These are phyloP conservation scores for Apostichopus californicus DNA, from an alignment of 35 echinoderm and acorn worm genomes.

Conservation along the genomic window DNA sequence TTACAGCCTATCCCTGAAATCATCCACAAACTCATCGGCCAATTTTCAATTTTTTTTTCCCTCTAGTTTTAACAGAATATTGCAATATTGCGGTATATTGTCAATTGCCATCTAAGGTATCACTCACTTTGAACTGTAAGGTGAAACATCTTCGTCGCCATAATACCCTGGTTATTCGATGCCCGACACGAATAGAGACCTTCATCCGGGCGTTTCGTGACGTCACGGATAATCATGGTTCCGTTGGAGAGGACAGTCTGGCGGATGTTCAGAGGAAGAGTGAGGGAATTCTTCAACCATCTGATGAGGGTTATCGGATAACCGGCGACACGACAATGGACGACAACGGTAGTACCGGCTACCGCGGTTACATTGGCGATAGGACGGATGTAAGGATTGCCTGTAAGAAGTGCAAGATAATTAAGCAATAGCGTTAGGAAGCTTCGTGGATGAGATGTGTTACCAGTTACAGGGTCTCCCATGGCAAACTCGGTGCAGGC, in stretches of 20 bases:
- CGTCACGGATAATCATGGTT: slow-evolving; percentile 73
- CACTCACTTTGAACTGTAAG: slow-evolving; percentile 73
- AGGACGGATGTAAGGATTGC: slow-evolving; percentile 78
- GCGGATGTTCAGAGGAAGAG: slow-evolving; percentile 70
- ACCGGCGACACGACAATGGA: slow-evolving; percentile 87
- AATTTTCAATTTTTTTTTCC: too few relatives aligned
- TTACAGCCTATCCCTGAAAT: too few relatives aligned
- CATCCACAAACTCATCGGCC: too few relatives aligned
- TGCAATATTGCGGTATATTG: too few relatives aligned
- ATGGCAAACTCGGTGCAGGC: too few relatives aligned
- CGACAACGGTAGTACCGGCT: slow-evolving; percentile 54
- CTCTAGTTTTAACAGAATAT: too few relatives aligned
- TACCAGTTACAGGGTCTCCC: too few relatives aligned
- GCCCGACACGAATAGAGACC: slow-evolving; percentile 80
- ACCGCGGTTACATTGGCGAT: slow-evolving; percentile 77
- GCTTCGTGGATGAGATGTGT: too few relatives aligned
- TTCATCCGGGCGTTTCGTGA: slow-evolving; percentile 66
- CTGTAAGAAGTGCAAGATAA: slow-evolving; percentile 23
- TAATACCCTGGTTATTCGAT: slow-evolving; percentile 50
- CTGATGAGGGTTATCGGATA: slow-evolving; percentile 80
- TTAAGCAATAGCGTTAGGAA: too few relatives aligned
- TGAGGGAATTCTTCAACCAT: slow-evolving; percentile 68
- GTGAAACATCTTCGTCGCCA: slow-evolving; percentile 42
- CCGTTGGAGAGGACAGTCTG: slow-evolving; percentile 76
- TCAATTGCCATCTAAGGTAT: too few relatives aligned